These are phyloP conservation scores for Bellardia bayeri DNA, from an alignment of 2,888 invertebrate genomes.

Conservation along the genomic window DNA sequence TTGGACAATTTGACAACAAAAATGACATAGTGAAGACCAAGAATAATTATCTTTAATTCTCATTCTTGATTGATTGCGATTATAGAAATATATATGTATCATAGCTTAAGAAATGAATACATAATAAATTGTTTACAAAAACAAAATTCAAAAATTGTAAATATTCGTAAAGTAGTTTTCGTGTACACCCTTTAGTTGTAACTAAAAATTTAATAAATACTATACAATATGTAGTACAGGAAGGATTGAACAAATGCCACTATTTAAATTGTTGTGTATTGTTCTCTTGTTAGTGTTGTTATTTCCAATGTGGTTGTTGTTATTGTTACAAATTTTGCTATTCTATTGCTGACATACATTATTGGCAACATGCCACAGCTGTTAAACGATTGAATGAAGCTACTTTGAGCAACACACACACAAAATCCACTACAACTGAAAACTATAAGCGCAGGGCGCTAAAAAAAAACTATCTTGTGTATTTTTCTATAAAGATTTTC, in stretches of 20 bases:
- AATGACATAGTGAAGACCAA: too few relatives aligned
- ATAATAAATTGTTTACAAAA: too few relatives aligned
- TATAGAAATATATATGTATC: too few relatives aligned
- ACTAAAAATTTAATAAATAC: slow-evolving; percentile 17
- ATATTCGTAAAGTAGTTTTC: not conserved
- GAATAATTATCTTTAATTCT: too few relatives aligned
- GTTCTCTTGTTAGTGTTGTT: slow-evolving; percentile 37
- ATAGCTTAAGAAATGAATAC: too few relatives aligned
- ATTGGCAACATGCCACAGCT: slow-evolving; percentile 73
- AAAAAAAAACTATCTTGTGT: slow-evolving; percentile 37
- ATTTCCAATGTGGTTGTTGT: slow-evolving; percentile 30
- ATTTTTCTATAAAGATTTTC: slow-evolving; percentile 44
- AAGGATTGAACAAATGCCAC: slow-evolving; percentile 45
- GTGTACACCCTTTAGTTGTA: slow-evolving; percentile 1
- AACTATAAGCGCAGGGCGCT: slow-evolving; percentile 69
- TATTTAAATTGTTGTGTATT: slow-evolving; percentile 37
- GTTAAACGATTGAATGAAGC: slow-evolving; percentile 61
- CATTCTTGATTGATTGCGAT: too few relatives aligned
- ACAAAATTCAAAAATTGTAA: too few relatives aligned
- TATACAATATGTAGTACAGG: slow-evolving; percentile 10
- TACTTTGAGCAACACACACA: slow-evolving; percentile 32
- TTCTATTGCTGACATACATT: slow-evolving; percentile 68
- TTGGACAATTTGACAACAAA: too few relatives aligned
- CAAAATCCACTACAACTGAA: not conserved
- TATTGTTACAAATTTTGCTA: slow-evolving; percentile 24